phyloP scores from a whole-genome alignment of 2,113 vertebrate species.

The Clinocottus analis region DNA sequence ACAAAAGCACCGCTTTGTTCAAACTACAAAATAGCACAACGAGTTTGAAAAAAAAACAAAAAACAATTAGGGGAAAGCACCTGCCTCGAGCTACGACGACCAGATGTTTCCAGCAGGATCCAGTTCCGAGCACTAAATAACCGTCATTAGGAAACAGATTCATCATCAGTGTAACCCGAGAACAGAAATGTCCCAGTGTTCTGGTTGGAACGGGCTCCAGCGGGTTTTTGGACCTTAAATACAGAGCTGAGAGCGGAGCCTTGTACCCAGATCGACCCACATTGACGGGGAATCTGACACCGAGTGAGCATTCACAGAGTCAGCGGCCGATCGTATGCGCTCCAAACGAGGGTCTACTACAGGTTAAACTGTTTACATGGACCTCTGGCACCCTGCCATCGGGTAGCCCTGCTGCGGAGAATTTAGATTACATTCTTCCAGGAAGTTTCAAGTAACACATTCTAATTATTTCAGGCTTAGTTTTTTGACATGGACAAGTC shows the following conservation, averaged over 20 bases:
- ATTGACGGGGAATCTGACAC: conserved; percentile 4
- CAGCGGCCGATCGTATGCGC: background rate
- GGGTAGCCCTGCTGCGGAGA: background rate
- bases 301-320: background rate
- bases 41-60: conserved; percentile 19
- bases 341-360: conserved; percentile 11
- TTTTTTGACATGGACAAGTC: background rate
- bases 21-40: conserved; percentile 9
- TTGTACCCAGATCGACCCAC: background rate
- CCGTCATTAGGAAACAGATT: conserved; percentile 45
- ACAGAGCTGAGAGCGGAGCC: background rate
- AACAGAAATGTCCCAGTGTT: conserved; percentile 40
- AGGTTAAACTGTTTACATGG: conserved; percentile 13
- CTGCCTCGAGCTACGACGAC: too few relatives aligned
- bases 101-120: conserved; percentile 50
- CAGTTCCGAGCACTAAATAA: conserved; percentile 38
- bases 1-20: conserved; percentile 4
- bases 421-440: background rate
- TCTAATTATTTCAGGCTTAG: too few relatives aligned
- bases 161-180: conserved; percentile 15
- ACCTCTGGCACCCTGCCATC: conserved; percentile 11
- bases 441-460: too few relatives aligned
- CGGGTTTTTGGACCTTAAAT: conserved; percentile 22
- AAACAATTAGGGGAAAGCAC: conserved; percentile 47
- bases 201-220: background rate